Evolutionary conservation across 35 echinoderm and acorn worm genomes (phyloP), one percentile per base, ranked within the genome.

Genomic region (Strongylocentrotus purpuratus): DNA sequence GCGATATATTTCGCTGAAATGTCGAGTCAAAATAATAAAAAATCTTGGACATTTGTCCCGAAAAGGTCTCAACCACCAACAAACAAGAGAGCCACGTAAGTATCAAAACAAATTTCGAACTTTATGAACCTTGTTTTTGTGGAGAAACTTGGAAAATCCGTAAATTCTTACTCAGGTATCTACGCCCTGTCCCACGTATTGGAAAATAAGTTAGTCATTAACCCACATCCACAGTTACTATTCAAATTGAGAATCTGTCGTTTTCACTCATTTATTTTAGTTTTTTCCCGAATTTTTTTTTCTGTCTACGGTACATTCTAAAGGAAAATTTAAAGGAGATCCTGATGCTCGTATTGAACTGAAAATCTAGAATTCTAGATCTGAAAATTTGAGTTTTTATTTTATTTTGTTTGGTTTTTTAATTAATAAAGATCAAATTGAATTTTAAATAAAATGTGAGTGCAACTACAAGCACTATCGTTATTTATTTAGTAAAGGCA

Each of bases 71-170:
- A 85, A 33, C n/a, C 45, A 32, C 41, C 85, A 31, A 7, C 94
- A 14, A 95, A 87, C 46, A 95, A 85, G 52, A 86, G 94, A 95
- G 31, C 87, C 22, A 50, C 94, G 94, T 95, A 85, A 95, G 94
- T 95, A 87, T 13, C 33, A 48, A 91, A 88, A 45, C 12, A n/a
- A 91, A 7, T 91, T 91, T 33, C 7, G 4, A 55, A 55, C 4
- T 10, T 33, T 33, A 94, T 61, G 28, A 59, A 78, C 25, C 20
- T 7, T 8, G 20, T 78, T 7, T 78, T 28, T n/a, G 7, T 4
- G 28, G 5, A 22, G 20, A 7, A 78, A 28, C 28, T 28, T 78
- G 2, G 28, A 22, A 25, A 78, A 78, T 22, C 25, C 28, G 65
- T n/a, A 78, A n/a, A 28, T 59, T 5, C 22, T 28, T 78, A n/a